Conservation (phyloP, 2,797 vertebrate genomes). For the Natrix natrix region DNA sequence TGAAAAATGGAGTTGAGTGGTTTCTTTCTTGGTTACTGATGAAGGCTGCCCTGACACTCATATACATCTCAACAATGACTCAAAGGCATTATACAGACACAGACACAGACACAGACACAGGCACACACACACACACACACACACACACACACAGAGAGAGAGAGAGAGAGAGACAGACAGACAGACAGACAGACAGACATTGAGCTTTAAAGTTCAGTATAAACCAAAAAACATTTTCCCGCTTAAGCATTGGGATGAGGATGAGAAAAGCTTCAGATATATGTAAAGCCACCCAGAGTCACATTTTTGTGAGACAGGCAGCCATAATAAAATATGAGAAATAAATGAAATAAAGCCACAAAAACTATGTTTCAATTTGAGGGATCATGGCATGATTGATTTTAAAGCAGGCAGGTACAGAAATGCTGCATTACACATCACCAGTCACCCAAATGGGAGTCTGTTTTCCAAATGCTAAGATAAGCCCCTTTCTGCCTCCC, state of each 20-base stretch:
- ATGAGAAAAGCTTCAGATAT: neutral
- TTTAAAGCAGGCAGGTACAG: neutral
- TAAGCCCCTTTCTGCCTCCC: neutral
- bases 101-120: neutral
- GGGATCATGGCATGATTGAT: neutral
- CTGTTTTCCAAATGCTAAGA: neutral
- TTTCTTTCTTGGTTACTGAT: too few relatives aligned
- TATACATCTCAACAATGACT: neutral
- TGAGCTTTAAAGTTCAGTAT: neutral
- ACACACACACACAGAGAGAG: neutral
- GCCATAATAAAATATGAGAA: neutral
- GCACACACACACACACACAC: neutral
- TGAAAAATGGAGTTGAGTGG: too few relatives aligned
- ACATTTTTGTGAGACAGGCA: neutral
- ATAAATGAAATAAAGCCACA: neutral
- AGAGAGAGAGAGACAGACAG: neutral
- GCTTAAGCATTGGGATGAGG: neutral
- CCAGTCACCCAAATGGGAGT: neutral
- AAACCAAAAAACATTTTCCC: neutral
- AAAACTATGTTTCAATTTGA: neutral
- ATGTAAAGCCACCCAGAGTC: neutral
- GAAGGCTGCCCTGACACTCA: too few relatives aligned
- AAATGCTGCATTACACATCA: neutral
- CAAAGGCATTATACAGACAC: neutral
- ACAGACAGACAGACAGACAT: neutral